These are phyloP conservation scores for Neopelma chrysocephalum DNA, from an alignment of 2,797 vertebrate genomes.

Conservation along the genomic window DNA sequence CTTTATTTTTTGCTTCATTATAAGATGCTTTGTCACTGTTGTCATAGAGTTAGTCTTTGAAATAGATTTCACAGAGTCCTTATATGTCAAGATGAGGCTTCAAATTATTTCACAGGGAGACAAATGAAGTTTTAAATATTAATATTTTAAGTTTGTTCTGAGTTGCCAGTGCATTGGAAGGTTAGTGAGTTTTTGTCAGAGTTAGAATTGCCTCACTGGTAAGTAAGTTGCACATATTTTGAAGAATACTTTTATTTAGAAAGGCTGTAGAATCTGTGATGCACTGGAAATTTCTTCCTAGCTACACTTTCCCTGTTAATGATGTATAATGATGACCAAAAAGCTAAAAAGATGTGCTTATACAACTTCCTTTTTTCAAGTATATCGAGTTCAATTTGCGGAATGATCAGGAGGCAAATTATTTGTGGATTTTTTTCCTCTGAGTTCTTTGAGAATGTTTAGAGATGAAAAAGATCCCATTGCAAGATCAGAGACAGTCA, in stretches of 20 bases:
- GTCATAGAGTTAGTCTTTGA: background rate
- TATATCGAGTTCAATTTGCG: background rate
- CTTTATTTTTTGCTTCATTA: background rate
- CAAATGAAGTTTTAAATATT: background rate
- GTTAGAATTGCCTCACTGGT: background rate
- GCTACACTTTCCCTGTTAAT: background rate
- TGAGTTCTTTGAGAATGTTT: background rate
- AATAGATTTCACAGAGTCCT: background rate
- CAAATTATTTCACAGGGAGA: background rate
- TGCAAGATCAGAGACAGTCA: background rate
- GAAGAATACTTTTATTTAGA: background rate
- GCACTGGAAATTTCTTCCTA: background rate
- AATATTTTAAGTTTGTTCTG: background rate
- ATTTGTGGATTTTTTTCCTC: background rate
- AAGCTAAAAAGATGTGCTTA: background rate
- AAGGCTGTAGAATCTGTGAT: background rate
- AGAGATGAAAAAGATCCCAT: background rate
- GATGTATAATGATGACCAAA: background rate
- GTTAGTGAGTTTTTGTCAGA: background rate
- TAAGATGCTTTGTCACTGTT: background rate
- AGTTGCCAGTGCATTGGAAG: background rate
- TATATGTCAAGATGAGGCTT: background rate
- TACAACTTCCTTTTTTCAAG: background rate
- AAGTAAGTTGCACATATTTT: background rate
- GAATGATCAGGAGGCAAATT: background rate